A percentile compares a stretch with the other conserved stretches of the same genome.
These are phyloP conservation scores for Chloropsis cyanopogon DNA, from an alignment of 2,113 vertebrate genomes.

Conservation along the genomic window DNA sequence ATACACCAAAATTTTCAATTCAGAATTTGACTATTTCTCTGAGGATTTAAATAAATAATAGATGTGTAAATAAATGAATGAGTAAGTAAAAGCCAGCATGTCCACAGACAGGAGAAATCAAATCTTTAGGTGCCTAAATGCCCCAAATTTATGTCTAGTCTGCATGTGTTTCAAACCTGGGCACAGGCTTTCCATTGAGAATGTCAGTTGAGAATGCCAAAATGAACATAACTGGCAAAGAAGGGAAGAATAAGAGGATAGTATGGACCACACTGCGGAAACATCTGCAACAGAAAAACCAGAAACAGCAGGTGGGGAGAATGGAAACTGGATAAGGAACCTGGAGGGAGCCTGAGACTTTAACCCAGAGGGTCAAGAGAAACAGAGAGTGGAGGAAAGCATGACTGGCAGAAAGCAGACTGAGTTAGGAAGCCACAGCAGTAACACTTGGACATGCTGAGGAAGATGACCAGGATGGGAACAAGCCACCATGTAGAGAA, in stretches of 20 bases:
- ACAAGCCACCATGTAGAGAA: neutral
- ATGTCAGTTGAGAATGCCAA: neutral
- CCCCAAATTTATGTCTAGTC: neutral
- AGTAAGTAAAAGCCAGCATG: neutral
- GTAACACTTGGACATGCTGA: neutral
- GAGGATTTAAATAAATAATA: neutral
- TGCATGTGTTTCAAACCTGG: neutral
- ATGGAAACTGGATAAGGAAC: neutral
- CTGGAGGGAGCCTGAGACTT: neutral
- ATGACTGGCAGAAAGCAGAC: neutral
- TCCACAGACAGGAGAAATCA: neutral
- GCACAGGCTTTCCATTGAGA: neutral
- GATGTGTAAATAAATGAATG: neutral
- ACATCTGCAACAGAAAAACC: neutral
- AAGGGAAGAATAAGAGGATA: neutral
- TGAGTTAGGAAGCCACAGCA: neutral
- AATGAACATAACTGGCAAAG: neutral
- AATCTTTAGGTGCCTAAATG: neutral
- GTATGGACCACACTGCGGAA: fast-evolving
- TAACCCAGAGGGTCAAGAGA: neutral
- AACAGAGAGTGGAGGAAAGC: neutral
- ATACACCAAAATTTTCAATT: neutral
- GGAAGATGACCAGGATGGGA: neutral
- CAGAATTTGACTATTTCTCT: neutral
- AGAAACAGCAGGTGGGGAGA: neutral